Evolutionary conservation across 2,888 invertebrate genomes (phyloP), one percentile per base, ranked within the genome.

Genomic region (Crioceris asparagi): DNA sequence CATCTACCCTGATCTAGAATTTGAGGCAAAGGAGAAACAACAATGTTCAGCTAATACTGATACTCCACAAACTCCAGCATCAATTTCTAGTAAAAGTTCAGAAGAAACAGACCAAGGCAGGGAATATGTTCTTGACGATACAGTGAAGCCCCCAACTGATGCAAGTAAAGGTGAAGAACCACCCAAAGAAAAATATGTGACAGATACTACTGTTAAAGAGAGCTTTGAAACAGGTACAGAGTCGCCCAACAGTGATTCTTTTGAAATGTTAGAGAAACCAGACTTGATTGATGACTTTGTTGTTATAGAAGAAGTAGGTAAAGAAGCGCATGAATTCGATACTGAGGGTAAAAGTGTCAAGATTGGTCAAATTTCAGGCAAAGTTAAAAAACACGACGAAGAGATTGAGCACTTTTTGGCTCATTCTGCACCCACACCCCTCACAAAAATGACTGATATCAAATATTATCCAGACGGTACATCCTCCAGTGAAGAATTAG

Each of bases 271-370:
- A 1, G 87, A 88, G 51, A 86, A 85, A 56, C 86, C 87, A 1
- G 84, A 84, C 55, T 76, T 87, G 48, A 82, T 84, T 48, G 88
- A 88, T 54, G 87, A 88, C 51, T 87, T 87, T 56, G 84, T 88
- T 1, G 84, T 87, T 0, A 82, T 87, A 44, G 87, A 87, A 65
- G 88, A 88, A 62, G 86, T 88, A 2, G 87, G 83, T 1, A 83
- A 79, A 57, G 87, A 88, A 66, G 87, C 87, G 1, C 76, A 79
- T 50, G 88, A 88, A 64, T 77, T 75, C 39, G 87, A 87, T 53
- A 69, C 77, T 2, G 87, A 87, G 63, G 87, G 87, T 0, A 83
- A 85, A 66, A 83, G 85, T 59, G 72, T 87, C 10, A 69, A 72
- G 45, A 87, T 87, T 39, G 66, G 68, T 44, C 44, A 45, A 23